Percentiles rank a stretch among this genome's conserved stretches.
Conservation (phyloP, 2,113 vertebrate genomes). For the Beaufortia kweichowensis region DNA sequence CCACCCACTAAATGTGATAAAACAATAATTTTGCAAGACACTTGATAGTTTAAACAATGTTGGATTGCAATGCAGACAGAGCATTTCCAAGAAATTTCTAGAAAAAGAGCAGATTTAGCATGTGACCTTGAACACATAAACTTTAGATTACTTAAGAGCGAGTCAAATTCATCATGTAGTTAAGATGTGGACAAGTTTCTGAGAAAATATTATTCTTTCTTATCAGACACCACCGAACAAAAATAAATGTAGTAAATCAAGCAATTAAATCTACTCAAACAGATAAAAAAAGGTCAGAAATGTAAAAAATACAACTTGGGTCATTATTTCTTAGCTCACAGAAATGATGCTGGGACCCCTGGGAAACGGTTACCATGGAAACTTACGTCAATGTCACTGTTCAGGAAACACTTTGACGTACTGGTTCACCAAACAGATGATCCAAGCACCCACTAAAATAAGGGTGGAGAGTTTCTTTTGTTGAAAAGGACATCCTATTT, state of each 20-base stretch:
- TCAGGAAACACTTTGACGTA: background rate
- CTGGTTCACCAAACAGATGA: constrained; percentile 27
- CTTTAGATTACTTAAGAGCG: background rate
- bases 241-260: background rate
- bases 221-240: background rate
- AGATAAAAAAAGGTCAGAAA: background rate
- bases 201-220: background rate
- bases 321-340: background rate
- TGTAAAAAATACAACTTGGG: background rate
- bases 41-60: background rate
- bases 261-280: background rate
- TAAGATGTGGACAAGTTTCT: background rate
- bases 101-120: background rate
- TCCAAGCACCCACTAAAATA: background rate
- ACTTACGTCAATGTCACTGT: background rate
- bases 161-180: background rate
- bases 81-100: background rate
- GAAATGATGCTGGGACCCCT: background rate
- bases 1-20: background rate
- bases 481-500: constrained; percentile 20
- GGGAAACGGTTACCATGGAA: background rate
- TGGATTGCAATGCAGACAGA: background rate
- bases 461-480: constrained; percentile 2
- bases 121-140: background rate
- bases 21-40: background rate